These are phyloP conservation scores for Calidris pugnax DNA, from an alignment of 2,113 vertebrate species.

Conservation along the genomic window DNA sequence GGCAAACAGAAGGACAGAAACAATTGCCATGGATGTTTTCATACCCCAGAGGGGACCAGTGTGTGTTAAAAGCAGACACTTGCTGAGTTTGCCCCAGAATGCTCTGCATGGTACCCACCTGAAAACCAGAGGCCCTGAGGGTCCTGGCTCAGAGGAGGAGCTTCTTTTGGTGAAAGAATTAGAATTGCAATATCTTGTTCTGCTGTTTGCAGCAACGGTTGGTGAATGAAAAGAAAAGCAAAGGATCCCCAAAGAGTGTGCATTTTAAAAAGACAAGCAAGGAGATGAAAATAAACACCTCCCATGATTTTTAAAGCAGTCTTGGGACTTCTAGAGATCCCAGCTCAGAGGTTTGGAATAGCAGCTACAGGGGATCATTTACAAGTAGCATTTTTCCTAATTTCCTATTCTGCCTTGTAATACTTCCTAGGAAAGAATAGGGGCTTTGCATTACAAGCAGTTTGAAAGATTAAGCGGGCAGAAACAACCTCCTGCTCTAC, in stretches of 20 bases:
- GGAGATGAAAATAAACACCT: not conserved
- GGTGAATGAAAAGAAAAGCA: not conserved
- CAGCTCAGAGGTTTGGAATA: not conserved
- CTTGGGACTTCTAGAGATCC: not conserved
- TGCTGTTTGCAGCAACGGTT: not conserved
- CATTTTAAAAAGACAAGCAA: not conserved
- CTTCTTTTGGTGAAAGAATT: not conserved
- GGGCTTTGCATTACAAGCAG: not conserved
- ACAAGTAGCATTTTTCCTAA: not conserved
- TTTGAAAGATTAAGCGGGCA: not conserved
- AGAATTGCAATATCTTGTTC: not conserved
- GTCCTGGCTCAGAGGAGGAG: not conserved
- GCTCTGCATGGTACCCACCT: not conserved
- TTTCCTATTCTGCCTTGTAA: not conserved
- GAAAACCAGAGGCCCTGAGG: too few relatives aligned
- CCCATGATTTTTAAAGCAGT: not conserved
- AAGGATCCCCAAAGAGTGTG: not conserved
- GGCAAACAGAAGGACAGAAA: not conserved
- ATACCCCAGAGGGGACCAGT: not conserved
- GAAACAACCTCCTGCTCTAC: not conserved
- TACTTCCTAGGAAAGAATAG: not conserved
- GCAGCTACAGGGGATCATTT: not conserved
- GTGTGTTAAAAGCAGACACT: not conserved
- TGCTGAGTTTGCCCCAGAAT: not conserved
- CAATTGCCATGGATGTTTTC: not conserved